Evolutionary conservation across 1,140 invertebrate species (phyloP).

Genomic region (Drosophila trapezifrons): DNA sequence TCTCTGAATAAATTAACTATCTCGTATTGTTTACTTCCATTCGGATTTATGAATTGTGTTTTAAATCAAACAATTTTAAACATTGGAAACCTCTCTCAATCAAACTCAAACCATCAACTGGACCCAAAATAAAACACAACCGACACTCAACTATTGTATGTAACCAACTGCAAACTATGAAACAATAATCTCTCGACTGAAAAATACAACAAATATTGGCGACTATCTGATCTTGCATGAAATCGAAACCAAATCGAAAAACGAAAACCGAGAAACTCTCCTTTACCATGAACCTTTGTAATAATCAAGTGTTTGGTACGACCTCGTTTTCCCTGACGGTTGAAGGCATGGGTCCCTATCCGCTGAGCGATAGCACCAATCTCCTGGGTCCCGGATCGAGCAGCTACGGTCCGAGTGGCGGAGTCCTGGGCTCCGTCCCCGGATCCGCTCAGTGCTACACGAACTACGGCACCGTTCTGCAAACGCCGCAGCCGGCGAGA

Average conservation of each 20-base stretch:
- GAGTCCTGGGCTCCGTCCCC: conserved; percentile 19
- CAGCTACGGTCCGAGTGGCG: conserved; percentile 43
- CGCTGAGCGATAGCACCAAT: conserved; percentile 84
- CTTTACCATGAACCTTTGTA: conserved; percentile 16
- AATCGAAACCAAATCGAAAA: conserved; percentile 34
- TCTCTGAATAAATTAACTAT: conserved; percentile 51
- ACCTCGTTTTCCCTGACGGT: conserved; percentile 84
- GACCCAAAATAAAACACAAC: conserved; percentile 34
- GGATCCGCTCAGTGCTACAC: conserved; percentile 76
- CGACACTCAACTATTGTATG: conserved; percentile 64
- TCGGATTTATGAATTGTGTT: conserved; percentile 54
- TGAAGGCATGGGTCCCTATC: conserved; percentile 84
- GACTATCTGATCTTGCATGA: conserved; percentile 62
- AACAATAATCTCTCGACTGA: conserved; percentile 1
- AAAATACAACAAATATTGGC: conserved; percentile 49
- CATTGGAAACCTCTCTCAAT: conserved; percentile 46
- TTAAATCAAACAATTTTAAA: conserved; percentile 52
- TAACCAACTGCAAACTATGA: conserved; percentile 54
- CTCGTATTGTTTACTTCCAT: conserved; percentile 52
- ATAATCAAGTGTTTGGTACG: conserved; percentile 84
- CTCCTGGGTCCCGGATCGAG: conserved; percentile 80
- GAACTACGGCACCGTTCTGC: conserved; percentile 83
- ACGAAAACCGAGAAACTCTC: conserved; percentile 37
- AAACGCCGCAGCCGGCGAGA: conserved; percentile 81
- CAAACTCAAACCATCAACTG: conserved; percentile 43